phyloP scores from a whole-genome alignment of 2,888 invertebrate genomes.

The Polydesmus complanatus region DNA sequence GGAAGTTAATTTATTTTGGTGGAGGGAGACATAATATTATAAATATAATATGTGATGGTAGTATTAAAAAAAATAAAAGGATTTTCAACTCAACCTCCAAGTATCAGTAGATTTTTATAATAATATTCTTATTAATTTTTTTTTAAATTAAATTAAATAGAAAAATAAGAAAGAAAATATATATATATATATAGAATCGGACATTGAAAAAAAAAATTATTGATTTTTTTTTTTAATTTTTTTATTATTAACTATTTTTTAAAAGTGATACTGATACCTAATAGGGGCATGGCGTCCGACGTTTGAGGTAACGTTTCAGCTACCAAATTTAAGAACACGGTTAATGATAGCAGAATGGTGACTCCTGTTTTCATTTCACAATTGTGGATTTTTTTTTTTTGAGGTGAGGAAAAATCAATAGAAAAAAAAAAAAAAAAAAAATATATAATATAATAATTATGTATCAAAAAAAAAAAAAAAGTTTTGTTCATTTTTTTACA shows the following conservation, averaged over 20 bases:
- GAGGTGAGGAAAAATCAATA: too few relatives aligned
- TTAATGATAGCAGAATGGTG: conserved; percentile 90
- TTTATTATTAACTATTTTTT: too few relatives aligned
- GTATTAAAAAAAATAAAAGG: neutral
- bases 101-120: neutral
- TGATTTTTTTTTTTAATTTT: too few relatives aligned
- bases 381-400: too few relatives aligned
- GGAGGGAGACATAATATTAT: neutral
- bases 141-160: neutral
- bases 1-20: too few relatives aligned
- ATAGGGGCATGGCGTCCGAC: conserved; percentile 40
- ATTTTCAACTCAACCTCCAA: neutral
- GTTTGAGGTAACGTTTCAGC: conserved; percentile 98
- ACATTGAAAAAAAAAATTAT: too few relatives aligned
- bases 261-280: conserved; percentile 20
- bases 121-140: neutral
- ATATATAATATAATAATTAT: too few relatives aligned
- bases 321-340: conserved; percentile 96
- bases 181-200: neutral
- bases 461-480: too few relatives aligned
- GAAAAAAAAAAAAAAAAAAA: too few relatives aligned
- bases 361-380: conserved; percentile 54
- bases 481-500: too few relatives aligned
- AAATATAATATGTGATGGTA: neutral
- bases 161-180: neutral